These are phyloP conservation scores for Sciurus carolinensis DNA, from an alignment of 2,797 vertebrate genomes.

Conservation along the genomic window DNA sequence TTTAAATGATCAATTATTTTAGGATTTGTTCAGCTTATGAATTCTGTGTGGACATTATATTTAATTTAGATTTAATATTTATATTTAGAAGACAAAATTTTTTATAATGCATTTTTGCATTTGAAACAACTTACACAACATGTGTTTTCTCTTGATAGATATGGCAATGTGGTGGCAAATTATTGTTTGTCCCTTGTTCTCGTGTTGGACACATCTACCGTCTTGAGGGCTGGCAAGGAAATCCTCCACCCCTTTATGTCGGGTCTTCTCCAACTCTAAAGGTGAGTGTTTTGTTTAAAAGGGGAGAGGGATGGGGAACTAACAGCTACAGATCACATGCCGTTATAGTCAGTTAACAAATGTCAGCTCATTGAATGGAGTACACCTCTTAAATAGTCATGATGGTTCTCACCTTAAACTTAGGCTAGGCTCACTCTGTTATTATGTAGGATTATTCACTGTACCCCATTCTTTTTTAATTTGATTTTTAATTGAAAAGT, in stretches of 20 bases:
- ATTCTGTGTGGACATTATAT: neutral
- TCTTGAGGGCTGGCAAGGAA: conserved; percentile 98
- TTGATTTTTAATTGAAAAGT: neutral
- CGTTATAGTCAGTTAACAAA: neutral
- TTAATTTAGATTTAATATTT: conserved; percentile 49
- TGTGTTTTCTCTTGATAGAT: conserved; percentile 90
- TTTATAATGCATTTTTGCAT: neutral
- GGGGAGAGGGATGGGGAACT: neutral
- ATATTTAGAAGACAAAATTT: neutral
- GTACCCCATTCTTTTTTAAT: neutral
- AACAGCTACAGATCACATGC: neutral
- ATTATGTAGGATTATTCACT: conserved; percentile 15
- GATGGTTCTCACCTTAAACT: neutral
- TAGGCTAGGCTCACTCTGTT: neutral
- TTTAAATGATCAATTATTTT: conserved; percentile 16
- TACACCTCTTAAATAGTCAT: neutral
- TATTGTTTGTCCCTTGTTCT: conserved; percentile 97
- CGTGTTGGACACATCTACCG: conserved; percentile 99
- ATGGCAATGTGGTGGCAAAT: conserved; percentile 99
- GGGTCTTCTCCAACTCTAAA: conserved; percentile 99
- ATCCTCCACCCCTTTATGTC: conserved; percentile 96
- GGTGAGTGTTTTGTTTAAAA: conserved; percentile 88
- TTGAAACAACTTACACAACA: neutral
- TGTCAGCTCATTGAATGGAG: too few species aligned
- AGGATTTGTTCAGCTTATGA: conserved; percentile 11